Conservation (phyloP, 2,797 vertebrate species). For the Premnoplex brunnescens region DNA sequence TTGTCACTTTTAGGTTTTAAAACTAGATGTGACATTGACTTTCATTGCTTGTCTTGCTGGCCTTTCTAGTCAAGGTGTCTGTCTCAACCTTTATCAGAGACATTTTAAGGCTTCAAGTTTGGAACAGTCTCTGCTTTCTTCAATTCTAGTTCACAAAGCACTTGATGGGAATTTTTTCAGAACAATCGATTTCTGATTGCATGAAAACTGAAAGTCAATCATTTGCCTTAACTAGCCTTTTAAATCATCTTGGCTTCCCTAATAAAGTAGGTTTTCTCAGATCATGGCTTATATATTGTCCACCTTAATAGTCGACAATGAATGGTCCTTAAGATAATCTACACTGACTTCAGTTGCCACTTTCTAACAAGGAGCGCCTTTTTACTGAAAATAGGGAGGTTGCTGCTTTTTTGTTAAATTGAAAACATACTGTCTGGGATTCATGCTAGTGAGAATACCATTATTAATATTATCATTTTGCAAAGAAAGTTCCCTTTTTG, state of each 20-base stretch:
- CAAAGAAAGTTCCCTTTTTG: not conserved
- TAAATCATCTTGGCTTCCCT: not conserved
- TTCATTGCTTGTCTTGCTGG: not conserved
- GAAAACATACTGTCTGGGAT: not conserved
- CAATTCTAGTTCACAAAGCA: not conserved
- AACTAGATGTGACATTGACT: not conserved
- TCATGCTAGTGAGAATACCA: not conserved
- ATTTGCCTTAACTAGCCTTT: not conserved
- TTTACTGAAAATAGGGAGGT: not conserved
- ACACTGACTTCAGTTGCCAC: not conserved
- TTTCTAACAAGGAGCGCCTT: not conserved
- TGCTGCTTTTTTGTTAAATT: not conserved
- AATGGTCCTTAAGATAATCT: not conserved
- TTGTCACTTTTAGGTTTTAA: not conserved
- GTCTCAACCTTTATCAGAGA: not conserved
- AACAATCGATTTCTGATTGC: conserved; percentile 24
- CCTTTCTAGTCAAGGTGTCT: not conserved
- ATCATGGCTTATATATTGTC: not conserved
- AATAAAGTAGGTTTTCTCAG: not conserved
- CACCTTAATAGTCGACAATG: not conserved
- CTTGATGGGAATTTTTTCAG: conserved; percentile 3
- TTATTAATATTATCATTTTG: not conserved
- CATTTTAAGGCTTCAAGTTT: not conserved
- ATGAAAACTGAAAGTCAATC: not conserved
- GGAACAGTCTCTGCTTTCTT: not conserved